Evolutionary conservation across 2,113 vertebrate species (phyloP).

Genomic region (Pelodiscus sinensis): DNA sequence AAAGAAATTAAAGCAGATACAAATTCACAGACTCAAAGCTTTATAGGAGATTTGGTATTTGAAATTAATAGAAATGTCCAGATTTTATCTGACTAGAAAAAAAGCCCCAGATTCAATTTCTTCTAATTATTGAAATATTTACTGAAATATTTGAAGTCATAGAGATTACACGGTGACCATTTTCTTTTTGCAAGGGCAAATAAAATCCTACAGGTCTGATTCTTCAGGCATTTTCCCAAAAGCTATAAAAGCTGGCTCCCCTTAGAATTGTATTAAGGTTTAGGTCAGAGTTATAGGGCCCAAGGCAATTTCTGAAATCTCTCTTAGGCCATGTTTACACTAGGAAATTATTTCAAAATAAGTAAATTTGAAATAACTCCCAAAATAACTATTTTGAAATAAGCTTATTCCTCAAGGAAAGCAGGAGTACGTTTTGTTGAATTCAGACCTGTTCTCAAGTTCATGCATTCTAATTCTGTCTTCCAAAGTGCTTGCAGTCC

Average conservation of each 20-base stretch:
- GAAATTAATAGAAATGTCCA: neutral
- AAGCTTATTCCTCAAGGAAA: too few relatives aligned
- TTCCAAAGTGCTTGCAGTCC: too few relatives aligned
- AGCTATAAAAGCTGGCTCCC: neutral
- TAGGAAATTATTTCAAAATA: too few relatives aligned
- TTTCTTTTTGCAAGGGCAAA: neutral
- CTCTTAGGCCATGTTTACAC: neutral
- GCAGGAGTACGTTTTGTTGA: too few relatives aligned
- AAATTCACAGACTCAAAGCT: neutral
- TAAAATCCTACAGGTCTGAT: neutral
- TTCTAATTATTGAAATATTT: neutral
- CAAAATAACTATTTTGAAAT: too few relatives aligned
- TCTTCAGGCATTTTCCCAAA: neutral
- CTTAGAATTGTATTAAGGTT: neutral
- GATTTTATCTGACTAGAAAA: too few relatives aligned
- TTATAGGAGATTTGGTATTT: neutral
- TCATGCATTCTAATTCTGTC: too few relatives aligned
- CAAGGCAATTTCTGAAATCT: neutral
- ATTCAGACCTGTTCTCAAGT: too few relatives aligned
- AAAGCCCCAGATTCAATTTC: neutral
- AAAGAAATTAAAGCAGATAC: neutral
- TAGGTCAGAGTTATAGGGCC: neutral
- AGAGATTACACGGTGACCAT: neutral
- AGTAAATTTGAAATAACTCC: too few relatives aligned
- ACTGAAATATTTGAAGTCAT: neutral